A percentile compares a stretch with the other conserved stretches of the same genome.
phyloP scores from a whole-genome alignment of 2,113 vertebrate species.

The Pontoporia blainvillei region DNA sequence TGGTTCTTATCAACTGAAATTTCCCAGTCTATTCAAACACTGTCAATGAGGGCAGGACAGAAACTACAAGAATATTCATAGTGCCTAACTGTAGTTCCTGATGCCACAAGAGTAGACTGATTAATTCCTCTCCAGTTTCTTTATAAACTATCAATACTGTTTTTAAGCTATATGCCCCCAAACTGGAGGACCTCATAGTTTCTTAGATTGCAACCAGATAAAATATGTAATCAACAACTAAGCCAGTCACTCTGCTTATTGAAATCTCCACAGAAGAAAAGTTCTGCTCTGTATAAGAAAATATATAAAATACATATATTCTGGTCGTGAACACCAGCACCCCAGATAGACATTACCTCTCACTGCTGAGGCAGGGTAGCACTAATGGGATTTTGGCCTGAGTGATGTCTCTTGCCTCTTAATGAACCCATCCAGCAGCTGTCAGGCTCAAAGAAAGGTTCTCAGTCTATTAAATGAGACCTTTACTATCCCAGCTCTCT shows the following conservation, averaged over 20 bases:
- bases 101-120: not conserved
- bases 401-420: slow-evolving; percentile 43
- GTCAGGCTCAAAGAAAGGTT: not conserved
- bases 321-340: not conserved
- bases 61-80: not conserved
- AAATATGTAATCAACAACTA: not conserved
- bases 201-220: not conserved
- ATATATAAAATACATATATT: not conserved
- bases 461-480: not conserved
- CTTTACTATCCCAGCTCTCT: not conserved
- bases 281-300: not conserved
- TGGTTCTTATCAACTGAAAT: not conserved
- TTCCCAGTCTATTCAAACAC: not conserved
- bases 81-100: not conserved
- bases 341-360: not conserved
- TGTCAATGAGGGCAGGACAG: not conserved
- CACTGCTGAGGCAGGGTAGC: rapidly evolving
- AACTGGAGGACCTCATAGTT: not conserved
- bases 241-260: not conserved
- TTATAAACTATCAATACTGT: not conserved
- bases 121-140: not conserved
- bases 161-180: not conserved
- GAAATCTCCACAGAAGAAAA: not conserved
- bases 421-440: not conserved
- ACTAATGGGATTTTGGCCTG: not conserved